Percentiles rank a stretch among this genome's conserved stretches.
Conservation (phyloP, 2,113 vertebrate species). For the Noctilio leporinus region DNA sequence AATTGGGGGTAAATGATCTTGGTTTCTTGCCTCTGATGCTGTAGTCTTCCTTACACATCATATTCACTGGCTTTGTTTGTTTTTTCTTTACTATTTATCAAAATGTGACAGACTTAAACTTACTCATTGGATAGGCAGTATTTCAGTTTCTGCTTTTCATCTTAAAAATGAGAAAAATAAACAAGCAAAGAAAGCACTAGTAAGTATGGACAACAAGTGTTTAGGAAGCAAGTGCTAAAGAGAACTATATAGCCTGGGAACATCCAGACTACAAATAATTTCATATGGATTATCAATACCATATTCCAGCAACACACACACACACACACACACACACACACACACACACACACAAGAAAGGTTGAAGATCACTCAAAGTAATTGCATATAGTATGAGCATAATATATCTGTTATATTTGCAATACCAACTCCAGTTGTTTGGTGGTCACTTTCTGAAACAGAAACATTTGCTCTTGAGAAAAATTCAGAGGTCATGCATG, state of each 20-base stretch:
- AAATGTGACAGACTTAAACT: background rate
- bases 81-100: background rate
- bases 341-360: background rate
- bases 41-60: background rate
- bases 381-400: background rate
- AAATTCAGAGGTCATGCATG: background rate
- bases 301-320: background rate
- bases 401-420: background rate
- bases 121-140: background rate
- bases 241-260: background rate
- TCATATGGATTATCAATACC: background rate
- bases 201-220: background rate
- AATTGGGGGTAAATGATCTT: background rate
- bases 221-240: background rate
- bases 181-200: background rate
- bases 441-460: background rate
- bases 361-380: background rate
- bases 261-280: background rate
- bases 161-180: background rate
- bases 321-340: background rate
- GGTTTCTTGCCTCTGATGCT: background rate
- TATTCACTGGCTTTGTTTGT: background rate
- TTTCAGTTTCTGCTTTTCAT: background rate
- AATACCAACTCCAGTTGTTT: background rate
- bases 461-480: background rate